Evolutionary conservation across 2,888 invertebrate species (phyloP), one percentile per base, ranked within the genome.

Genomic region (Formica aserva): DNA sequence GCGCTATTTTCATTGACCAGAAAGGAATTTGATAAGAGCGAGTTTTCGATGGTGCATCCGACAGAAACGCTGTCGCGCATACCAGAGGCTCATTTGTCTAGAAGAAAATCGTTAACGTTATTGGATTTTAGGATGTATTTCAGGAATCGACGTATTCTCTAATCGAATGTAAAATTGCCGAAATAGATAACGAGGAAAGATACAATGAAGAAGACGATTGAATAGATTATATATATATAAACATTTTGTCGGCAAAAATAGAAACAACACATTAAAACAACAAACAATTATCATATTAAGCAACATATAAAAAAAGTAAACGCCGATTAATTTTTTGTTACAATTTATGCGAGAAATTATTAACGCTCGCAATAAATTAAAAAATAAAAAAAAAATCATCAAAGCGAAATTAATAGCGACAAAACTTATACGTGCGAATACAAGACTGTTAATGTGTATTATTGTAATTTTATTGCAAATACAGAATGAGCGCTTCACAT

Each of bases 21-120:
- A 48, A 29, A 83, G 85, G 87, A 89, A 89, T 89, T 89, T 89
- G 89, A 89, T 85, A 82, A 85, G 81, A 62, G 72, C 60, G 81
- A 69, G 75, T 78, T 77, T 72, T 66, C 65, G 60, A 80, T 48
- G 65, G 80, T 62, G 82, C 22, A 55, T 60, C 35, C 48, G 60
- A 80, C 41, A 67, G 71, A 82, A 65, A 86, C 75, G 67, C 84
- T 72, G 38, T 38, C 41, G 71, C 57, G 83, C 85, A 82, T 90
- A 85, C 81, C 87, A 65, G 38, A 62, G 41, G 82, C 82, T 89
- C 85, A 86, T 87, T 89, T 89, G 82, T 90, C 82, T 82, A 29
- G 82, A 85, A 82, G 87, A 82, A 88, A 90, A 90, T 85, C 86
- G 87, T 87, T 89, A 88, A 85, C 83, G 65, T 90, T 86, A 89